phyloP scores from a whole-genome alignment of 2,888 invertebrate genomes.

The Chalcis sispes region DNA sequence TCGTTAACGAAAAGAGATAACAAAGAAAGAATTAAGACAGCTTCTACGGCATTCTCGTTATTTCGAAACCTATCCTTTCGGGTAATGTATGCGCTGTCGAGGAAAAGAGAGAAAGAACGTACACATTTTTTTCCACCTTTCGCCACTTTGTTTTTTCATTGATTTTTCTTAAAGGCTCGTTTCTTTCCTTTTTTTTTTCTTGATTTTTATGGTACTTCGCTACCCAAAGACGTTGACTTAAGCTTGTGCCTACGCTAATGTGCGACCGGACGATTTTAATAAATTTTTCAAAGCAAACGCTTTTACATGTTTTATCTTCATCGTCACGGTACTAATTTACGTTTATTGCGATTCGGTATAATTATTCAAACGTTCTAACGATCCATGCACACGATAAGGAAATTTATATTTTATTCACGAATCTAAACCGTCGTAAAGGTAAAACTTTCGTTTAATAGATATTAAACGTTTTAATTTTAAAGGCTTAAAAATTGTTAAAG shows the following conservation, averaged over 20 bases:
- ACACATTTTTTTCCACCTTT: neutral
- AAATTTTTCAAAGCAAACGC: constrained; percentile 4
- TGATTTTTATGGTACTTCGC: no score
- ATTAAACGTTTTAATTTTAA: no score
- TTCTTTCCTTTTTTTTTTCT: neutral
- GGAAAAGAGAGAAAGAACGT: neutral
- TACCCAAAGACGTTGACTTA: constrained; percentile 56
- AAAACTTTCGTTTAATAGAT: no score
- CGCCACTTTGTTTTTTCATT: neutral
- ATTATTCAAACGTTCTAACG: no score
- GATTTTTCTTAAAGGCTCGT: constrained; percentile 18
- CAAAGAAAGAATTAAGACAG: constrained; percentile 71
- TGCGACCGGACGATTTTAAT: constrained; percentile 24
- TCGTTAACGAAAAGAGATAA: constrained; percentile 71
- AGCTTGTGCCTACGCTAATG: constrained; percentile 53
- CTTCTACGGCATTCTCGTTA: constrained; percentile 56
- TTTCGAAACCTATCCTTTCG: neutral
- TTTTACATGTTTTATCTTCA: constrained; percentile 11
- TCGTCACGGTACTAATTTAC: no score
- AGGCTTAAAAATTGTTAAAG: no score
- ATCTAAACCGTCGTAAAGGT: no score
- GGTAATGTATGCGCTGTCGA: constrained; percentile 67
- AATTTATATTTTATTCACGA: no score
- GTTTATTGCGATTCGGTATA: no score
- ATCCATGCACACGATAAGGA: no score